Base-by-base conservation (phyloP, 2,797 vertebrate species). In the Melanotaenia boesemani region DNA sequence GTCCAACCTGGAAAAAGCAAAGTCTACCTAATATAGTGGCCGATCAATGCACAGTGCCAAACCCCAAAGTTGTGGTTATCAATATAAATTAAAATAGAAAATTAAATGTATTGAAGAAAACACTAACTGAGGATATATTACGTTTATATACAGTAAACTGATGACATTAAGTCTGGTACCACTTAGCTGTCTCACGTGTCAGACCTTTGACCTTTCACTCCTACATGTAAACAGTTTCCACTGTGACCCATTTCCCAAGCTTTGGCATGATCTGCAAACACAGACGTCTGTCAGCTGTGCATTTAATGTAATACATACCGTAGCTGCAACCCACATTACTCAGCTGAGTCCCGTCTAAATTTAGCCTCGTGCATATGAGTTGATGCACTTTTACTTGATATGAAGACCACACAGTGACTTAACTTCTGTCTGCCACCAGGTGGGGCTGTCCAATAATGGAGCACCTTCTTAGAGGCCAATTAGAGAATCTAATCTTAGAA, bases 191-290 rank as follows among this genome's bases (percentile, higher is more conserved):
- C 11, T 24, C 26, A 16, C 26, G 12, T 56, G 26, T 28, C 26
- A 2, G 26, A 28, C 32, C 46, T 54, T 44, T 57, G 41, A 1
- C 32, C 44, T 63, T 69, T 48, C 60, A 54, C 58, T 26, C 0
- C 0, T 39, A 41, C 36, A n/a, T 56, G 24, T 55, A 20, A 78
- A 72, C 63, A 56, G 26, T 44, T 58, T 62, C 34, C 5, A 1
- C 63, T 67, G 67, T 74, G 72, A 59, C 54, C 48, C 20, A 13
- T 36, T 80, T 80, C 41, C 54, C 72, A 71, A 39, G 60, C 68
- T 67, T 59, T 69, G 37, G 55, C 48, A 64, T 59, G 41, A 10
- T 55, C 65, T 69, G 57, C 28, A 64, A n/a, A n/a, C 34, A 71
- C 39, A 36, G 0, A 57, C 3, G 0, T 32, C 0, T 48, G 24